A percentile compares a stretch with the other conserved stretches of the same genome.
These are phyloP conservation scores for Nanger granti DNA, from an alignment of 2,113 vertebrate genomes.

Conservation along the genomic window DNA sequence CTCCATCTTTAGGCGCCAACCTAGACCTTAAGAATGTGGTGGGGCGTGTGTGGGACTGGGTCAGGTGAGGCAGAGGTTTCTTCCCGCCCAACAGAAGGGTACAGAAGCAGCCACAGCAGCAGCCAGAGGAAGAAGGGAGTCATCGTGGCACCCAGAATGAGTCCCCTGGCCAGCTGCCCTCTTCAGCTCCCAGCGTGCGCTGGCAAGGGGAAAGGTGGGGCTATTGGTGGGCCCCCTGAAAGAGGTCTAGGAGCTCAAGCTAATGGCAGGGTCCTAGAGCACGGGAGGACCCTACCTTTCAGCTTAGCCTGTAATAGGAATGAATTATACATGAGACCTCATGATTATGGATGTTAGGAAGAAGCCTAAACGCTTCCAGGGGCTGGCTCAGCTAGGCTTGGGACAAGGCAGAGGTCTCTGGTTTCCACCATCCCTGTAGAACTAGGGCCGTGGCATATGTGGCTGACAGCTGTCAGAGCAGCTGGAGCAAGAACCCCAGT, in stretches of 20 bases:
- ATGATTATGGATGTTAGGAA: background rate
- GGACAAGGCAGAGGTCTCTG: background rate
- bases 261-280: background rate
- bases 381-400: background rate
- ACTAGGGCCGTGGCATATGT: background rate
- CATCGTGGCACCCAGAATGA: background rate
- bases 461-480: background rate
- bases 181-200: background rate
- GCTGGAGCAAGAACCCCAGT: background rate
- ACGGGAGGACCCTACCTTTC: background rate
- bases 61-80: background rate
- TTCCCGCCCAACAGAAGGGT: background rate
- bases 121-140: background rate
- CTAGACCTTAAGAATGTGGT: background rate
- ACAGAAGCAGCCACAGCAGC: background rate
- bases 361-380: background rate
- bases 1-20: background rate
- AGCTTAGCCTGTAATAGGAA: background rate
- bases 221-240: background rate
- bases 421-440: background rate
- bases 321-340: background rate
- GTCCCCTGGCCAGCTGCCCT: too few relatives aligned
- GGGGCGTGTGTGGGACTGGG: background rate
- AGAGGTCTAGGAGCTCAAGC: background rate
- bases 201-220: background rate